These are phyloP conservation scores for Melanotaenia trifasciata DNA, from an alignment of 2,797 vertebrate species.

Conservation along the genomic window DNA sequence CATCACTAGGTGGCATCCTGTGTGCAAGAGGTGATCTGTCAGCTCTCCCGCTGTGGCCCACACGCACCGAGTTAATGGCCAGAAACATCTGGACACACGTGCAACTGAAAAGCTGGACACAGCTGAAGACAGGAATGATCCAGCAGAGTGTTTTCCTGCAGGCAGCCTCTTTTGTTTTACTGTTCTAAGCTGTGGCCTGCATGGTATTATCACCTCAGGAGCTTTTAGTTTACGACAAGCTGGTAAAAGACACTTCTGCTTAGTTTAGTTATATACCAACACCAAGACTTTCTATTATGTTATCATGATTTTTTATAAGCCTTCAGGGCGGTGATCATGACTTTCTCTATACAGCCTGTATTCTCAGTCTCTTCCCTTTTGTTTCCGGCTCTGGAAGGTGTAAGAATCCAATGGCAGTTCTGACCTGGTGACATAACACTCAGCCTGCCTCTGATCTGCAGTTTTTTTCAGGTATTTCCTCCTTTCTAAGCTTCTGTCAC, in stretches of 20 bases:
- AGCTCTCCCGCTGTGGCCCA: conserved; percentile 21
- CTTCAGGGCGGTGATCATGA: conserved; percentile 34
- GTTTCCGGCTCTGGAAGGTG: background rate
- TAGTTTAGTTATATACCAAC: conserved; percentile 39
- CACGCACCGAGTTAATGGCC: conserved; percentile 42
- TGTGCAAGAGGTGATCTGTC: conserved; percentile 3
- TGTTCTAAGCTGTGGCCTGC: conserved; percentile 36
- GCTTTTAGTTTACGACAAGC: conserved; percentile 44
- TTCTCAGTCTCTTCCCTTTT: too few species aligned
- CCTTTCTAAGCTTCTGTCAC: conserved; percentile 3
- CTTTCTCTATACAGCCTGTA: background rate
- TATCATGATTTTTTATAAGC: conserved; percentile 18
- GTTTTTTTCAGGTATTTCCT: conserved; percentile 24
- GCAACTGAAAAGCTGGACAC: conserved; percentile 62
- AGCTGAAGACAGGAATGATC: conserved; percentile 67
- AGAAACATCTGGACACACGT: conserved; percentile 69
- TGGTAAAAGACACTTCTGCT: conserved; percentile 41
- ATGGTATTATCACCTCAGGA: conserved; percentile 45
- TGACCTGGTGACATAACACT: conserved; percentile 8
- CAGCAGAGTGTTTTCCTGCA: conserved; percentile 50
- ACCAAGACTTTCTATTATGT: conserved; percentile 28
- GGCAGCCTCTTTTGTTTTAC: conserved; percentile 60
- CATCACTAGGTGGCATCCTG: conserved; percentile 65
- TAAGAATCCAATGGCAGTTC: background rate
- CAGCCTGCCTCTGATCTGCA: conserved; percentile 17